Percentiles rank a stretch among this genome's conserved stretches.
phyloP scores from a whole-genome alignment of 2,113 vertebrate genomes.

The Ptilonorhynchus violaceus region DNA sequence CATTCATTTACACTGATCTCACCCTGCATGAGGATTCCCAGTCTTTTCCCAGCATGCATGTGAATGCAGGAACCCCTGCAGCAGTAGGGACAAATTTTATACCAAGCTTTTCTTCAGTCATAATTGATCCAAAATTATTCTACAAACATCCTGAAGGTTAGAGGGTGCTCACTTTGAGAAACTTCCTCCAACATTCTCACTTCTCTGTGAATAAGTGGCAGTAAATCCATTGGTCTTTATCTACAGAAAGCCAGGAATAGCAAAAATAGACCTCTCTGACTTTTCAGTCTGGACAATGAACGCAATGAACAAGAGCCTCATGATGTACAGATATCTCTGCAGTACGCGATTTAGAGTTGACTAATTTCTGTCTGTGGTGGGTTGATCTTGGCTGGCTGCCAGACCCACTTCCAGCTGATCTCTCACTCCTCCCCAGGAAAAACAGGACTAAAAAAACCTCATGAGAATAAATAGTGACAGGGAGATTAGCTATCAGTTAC shows the following conservation, averaged over 20 bases:
- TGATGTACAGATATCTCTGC: accelerated
- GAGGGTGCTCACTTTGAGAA: not conserved
- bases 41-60: not conserved
- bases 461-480: accelerated
- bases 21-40: not conserved
- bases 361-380: not conserved
- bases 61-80: not conserved
- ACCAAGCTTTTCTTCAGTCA: not conserved
- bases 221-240: not conserved
- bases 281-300: not conserved
- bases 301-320: not conserved
- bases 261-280: not conserved
- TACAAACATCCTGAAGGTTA: not conserved
- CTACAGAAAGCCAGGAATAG: not conserved
- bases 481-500: not conserved
- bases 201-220: not conserved
- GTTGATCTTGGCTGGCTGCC: not conserved
- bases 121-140: not conserved
- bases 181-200: not conserved
- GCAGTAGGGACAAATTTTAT: not conserved
- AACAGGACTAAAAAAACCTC: accelerated
- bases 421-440: not conserved
- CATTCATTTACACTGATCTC: not conserved
- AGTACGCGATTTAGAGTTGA: accelerated
- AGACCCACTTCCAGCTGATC: accelerated